phyloP scores from a whole-genome alignment of 2,797 vertebrate genomes.

The Phoebastria nigripes region DNA sequence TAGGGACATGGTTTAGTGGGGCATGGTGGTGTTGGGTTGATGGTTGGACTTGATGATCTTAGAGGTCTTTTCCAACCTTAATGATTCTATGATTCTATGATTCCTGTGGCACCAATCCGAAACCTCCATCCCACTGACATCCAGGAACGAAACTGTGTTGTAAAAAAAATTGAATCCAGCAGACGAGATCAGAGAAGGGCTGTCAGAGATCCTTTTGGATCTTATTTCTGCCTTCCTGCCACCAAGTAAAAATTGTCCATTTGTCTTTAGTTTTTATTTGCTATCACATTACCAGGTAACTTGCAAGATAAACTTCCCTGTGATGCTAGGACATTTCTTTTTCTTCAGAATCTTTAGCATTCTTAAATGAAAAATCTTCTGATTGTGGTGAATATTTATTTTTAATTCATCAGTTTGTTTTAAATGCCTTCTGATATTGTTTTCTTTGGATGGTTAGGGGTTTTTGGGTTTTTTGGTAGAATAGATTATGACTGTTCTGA shows the following conservation, averaged over 20 bases:
- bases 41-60: too few species aligned
- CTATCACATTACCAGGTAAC: neutral
- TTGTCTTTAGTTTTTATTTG: neutral
- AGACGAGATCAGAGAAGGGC: neutral
- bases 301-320: neutral
- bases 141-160: neutral
- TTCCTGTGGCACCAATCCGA: neutral
- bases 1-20: too few species aligned
- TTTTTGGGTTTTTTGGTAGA: rapidly evolving
- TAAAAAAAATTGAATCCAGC: neutral
- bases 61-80: too few species aligned
- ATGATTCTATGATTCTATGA: too few species aligned
- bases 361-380: neutral
- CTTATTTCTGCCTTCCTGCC: neutral
- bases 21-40: too few species aligned
- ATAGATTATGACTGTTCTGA: neutral
- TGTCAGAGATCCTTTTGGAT: neutral
- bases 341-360: neutral
- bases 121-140: neutral
- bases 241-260: neutral
- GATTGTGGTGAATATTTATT: neutral
- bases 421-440: neutral
- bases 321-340: neutral
- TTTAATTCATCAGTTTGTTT: neutral
- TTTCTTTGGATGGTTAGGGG: neutral